Conservation (phyloP, 2,113 vertebrate genomes). For the Rhynchomys soricoides region DNA sequence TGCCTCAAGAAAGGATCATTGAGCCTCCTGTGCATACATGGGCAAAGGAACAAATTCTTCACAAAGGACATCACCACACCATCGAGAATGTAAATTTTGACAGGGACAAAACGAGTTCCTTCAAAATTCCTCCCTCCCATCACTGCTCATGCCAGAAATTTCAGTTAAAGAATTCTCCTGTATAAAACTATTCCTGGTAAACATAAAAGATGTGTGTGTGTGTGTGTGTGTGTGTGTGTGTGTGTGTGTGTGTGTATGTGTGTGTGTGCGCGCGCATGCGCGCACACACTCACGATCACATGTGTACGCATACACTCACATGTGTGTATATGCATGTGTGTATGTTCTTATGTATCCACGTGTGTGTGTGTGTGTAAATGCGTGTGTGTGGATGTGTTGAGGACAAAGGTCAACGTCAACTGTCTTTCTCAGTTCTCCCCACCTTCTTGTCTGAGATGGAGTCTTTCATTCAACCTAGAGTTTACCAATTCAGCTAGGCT, state of each 20-base stretch:
- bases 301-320: too few species aligned
- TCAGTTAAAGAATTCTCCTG: neutral
- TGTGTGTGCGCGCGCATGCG: neutral
- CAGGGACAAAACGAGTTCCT: neutral
- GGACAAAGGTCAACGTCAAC: neutral
- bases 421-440: neutral
- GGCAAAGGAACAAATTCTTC: neutral
- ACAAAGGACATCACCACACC: neutral
- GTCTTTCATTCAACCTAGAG: neutral
- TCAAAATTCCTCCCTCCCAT: neutral
- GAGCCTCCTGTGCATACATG: neutral
- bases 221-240: neutral
- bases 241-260: neutral
- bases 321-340: neutral
- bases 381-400: neutral
- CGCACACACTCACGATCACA: too few species aligned
- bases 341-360: neutral
- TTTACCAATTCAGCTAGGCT: neutral
- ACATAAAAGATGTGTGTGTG: neutral
- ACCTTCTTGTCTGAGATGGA: neutral
- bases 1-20: neutral
- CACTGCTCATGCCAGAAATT: neutral
- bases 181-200: neutral
- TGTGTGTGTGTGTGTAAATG: neutral
- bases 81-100: neutral